Evolutionary conservation across 2,113 vertebrate species (phyloP), one percentile per base, ranked within the genome.

Genomic region (Noctilio leporinus): DNA sequence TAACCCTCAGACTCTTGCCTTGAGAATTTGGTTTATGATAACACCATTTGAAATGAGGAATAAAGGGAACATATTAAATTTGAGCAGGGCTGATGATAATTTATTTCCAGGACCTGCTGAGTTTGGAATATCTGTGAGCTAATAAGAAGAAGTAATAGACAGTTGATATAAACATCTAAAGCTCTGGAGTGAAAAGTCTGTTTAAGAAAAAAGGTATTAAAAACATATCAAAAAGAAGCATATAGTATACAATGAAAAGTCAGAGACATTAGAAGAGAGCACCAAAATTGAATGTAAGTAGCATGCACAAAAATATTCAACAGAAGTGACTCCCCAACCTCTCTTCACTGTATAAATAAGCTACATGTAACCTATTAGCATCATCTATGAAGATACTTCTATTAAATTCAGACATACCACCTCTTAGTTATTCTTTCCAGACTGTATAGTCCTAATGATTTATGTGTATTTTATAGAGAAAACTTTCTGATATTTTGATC

Each of bases 361-460:
- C 22, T 83, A 94, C 67, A 59, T 94, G 89, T 40, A 95, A 69
- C 30, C 12, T 67, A 86, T 96, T 96, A 95, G 24, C 22, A 78
- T 78, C 49, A 73, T 78, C 53, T 86, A 83, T 67, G n/a, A 92
- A 94, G 73, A 73, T 89, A 93, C 62, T 77, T 95, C 67, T 82
- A 78, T 93, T 96, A 96, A 91, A 93, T 78, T 81, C 86, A 95
- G 88, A 78, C 53, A 86, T 28, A n/a, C 78, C 45, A 78, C 30
- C 28, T 88, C 86, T 88, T 85, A 64, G 40, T 57, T 87, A 87
- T 96, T 94, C 33, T 55, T 95, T 96, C 91, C 91, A 93, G 77
- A 89, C 51, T 91, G 78, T 38, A 72, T 40, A 45, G 10, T 76
- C 30, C 28, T 91, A 94, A 94, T 91, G 65, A 83, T 77, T 91